phyloP scores from a whole-genome alignment of 2,888 invertebrate genomes.

The Dynastes tityus region DNA sequence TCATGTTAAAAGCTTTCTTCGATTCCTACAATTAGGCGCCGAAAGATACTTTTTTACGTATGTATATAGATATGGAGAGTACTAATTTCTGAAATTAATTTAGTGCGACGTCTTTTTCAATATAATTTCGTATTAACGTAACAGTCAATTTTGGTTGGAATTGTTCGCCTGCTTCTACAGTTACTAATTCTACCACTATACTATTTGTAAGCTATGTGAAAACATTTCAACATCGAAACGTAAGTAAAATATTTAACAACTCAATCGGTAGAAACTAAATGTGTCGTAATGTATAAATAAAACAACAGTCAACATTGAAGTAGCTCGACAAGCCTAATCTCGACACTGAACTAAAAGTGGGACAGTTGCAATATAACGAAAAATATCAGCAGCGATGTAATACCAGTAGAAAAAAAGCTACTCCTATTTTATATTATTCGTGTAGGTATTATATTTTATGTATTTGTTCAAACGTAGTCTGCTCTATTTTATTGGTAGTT shows the following conservation, averaged over 20 bases:
- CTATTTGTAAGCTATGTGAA: neutral
- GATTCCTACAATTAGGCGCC: too few relatives aligned
- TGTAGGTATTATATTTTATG: too few relatives aligned
- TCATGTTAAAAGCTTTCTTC: too few relatives aligned
- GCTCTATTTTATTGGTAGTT: too few relatives aligned
- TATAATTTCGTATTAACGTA: neutral
- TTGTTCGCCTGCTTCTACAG: too few relatives aligned
- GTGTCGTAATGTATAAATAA: constrained; percentile 7
- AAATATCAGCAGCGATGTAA: neutral
- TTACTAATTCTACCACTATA: too few relatives aligned
- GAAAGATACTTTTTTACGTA: too few relatives aligned
- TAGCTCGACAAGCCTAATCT: constrained; percentile 8
- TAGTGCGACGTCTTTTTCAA: neutral
- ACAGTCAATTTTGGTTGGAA: neutral
- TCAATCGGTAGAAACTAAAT: constrained; percentile 2
- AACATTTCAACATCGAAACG: constrained; percentile 10
- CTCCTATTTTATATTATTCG: too few relatives aligned
- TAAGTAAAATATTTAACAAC: neutral
- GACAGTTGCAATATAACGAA: neutral
- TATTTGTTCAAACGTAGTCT: too few relatives aligned
- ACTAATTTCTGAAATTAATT: neutral
- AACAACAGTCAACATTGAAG: neutral
- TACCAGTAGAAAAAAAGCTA: too few relatives aligned
- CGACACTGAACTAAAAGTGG: neutral
- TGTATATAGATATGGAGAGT: too few relatives aligned